These are phyloP conservation scores for Sardina pilchardus DNA, from an alignment of 2,113 vertebrate genomes.

Conservation along the genomic window DNA sequence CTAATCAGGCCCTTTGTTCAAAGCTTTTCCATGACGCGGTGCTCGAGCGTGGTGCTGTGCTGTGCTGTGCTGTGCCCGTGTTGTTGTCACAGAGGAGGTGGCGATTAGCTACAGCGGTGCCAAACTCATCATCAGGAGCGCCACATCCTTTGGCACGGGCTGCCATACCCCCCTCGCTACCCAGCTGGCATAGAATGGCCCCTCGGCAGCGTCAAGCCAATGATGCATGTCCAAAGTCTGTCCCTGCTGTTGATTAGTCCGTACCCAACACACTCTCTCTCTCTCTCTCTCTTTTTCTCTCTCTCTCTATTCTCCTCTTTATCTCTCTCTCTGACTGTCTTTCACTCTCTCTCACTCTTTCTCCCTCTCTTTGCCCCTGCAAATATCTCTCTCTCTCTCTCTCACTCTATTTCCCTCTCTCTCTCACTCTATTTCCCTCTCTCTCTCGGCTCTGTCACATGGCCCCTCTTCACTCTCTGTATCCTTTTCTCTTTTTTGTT, in stretches of 20 bases:
- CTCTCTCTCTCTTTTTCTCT: slow-evolving; percentile 10
- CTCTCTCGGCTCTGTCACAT: not conserved
- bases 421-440: not conserved
- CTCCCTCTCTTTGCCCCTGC: not conserved
- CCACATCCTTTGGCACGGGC: not conserved
- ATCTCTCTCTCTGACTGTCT: not conserved
- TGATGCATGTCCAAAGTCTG: not conserved
- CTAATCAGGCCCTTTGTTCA: not conserved
- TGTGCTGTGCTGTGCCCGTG: not conserved
- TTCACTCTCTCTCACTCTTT: not conserved
- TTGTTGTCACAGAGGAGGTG: not conserved
- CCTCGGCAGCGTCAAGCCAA: not conserved
- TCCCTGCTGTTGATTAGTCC: not conserved
- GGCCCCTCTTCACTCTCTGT: not conserved
- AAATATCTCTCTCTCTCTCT: no score
- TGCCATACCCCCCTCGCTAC: not conserved
- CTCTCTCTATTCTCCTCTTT: not conserved
- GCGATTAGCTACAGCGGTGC: not conserved
- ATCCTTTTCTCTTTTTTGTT: not conserved
- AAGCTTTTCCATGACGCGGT: not conserved
- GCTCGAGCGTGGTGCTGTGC: not conserved
- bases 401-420: not conserved
- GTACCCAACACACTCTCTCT: not conserved
- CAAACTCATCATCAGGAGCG: not conserved
- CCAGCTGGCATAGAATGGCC: not conserved